Base-by-base conservation (phyloP, 2,888 invertebrate species). In the Bimastos eiseni region DNA sequence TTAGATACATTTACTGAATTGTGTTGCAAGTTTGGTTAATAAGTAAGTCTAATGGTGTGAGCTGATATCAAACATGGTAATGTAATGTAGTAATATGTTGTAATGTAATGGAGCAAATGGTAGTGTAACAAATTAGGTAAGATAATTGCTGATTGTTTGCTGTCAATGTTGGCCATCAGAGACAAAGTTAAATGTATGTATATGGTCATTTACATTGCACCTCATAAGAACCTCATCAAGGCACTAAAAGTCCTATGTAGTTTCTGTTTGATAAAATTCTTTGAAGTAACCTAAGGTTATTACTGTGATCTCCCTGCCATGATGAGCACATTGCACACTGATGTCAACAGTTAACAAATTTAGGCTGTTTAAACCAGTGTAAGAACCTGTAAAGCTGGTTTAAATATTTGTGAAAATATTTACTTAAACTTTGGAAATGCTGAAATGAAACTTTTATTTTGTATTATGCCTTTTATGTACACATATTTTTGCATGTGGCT, bases 1-100 rank as follows among this genome's bases (percentile, higher is more conserved):
- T 91, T 90, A 91, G 90, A 55, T 1, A 90, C 24, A 38, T 30
- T 70, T 70, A 30, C 70, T 70, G 70, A 70, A 70, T 70, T n/a
- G 8, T n/a, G 24, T 49, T 49, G 49, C 19, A 49, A 49, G 24
- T 24, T 49, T 13, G 19, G 21, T 49, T 49, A 21, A 24, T 49
- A 17, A 24, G 49, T 49, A 49, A 21, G 24, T 21, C 49, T 49
- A 5, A 49, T 21, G 49, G 5, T 49, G 49, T 49, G 49, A 49
- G 24, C 49, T 19, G 49, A 49, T 49, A 70, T 8, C 1, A n/a
- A n/a, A 2, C n/a, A 70, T n/a, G 70, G n/a, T n/a, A n/a, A n/a
- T 30, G 70, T 70, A 8, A 41, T 15, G 15, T 11, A 41, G 6
- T 41, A 11, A 41, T 41, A 11, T 11, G 41, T n/a, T n/a, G n/a